These are phyloP conservation scores for Hyles euphorbiae DNA, from an alignment of 1,140 invertebrate genomes.

Conservation along the genomic window DNA sequence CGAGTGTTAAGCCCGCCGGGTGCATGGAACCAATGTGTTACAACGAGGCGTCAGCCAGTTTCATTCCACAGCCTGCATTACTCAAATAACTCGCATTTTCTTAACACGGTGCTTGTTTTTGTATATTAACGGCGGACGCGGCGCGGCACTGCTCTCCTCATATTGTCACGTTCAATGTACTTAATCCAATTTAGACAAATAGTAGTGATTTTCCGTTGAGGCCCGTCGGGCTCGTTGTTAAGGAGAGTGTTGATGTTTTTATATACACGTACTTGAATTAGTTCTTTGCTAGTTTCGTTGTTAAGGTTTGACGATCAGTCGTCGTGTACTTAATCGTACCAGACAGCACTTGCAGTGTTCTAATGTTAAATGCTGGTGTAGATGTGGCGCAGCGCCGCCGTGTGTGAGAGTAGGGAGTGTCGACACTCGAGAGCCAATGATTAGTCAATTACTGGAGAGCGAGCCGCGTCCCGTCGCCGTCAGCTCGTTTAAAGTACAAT, in stretches of 20 bases:
- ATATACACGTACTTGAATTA: neutral
- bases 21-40: too few species aligned
- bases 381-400: neutral
- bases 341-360: too few species aligned
- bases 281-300: too few species aligned
- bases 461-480: slow-evolving; percentile 33
- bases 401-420: too few species aligned
- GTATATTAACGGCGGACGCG: slow-evolving; percentile 24
- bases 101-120: slow-evolving; percentile 49
- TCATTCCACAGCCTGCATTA: slow-evolving; percentile 27
- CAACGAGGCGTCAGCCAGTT: neutral
- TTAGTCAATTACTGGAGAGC: slow-evolving; percentile 36
- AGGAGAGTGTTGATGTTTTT: neutral
- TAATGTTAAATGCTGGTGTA: too few species aligned
- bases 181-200: neutral
- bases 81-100: slow-evolving; percentile 49
- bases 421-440: neutral
- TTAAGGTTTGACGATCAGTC: too few species aligned
- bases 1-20: too few species aligned
- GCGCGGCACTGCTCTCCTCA: slow-evolving; percentile 15
- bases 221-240: too few species aligned
- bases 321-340: too few species aligned
- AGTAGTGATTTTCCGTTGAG: too few species aligned
- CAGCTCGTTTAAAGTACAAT: slow-evolving; percentile 55
- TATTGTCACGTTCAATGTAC: slow-evolving; percentile 11